A percentile compares a stretch with the other conserved stretches of the same genome.
Conservation (phyloP, 2,888 invertebrate species). For the Eupithecia vulgata region DNA sequence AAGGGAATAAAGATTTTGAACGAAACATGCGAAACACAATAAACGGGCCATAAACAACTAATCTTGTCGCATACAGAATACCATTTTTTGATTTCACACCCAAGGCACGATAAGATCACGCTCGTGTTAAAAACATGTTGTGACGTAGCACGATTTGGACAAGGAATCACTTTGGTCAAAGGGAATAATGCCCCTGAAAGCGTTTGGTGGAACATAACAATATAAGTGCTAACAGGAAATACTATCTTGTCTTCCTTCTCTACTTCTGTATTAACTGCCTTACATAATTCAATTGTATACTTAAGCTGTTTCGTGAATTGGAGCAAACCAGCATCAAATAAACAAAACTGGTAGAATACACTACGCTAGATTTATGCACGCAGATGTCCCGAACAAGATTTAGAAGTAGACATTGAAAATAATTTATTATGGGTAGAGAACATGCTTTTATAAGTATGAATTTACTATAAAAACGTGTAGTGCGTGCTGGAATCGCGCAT, state of each 20-base stretch:
- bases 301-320: conserved; percentile 16
- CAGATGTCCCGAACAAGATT: neutral
- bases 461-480: too few relatives aligned
- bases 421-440: neutral
- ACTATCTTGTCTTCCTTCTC: conserved; percentile 14
- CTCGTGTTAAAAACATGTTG: too few relatives aligned
- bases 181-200: too few relatives aligned
- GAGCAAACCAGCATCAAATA: conserved; percentile 19
- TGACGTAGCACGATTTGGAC: too few relatives aligned
- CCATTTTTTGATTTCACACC: too few relatives aligned
- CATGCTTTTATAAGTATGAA: neutral
- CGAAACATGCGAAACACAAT: too few relatives aligned
- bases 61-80: too few relatives aligned
- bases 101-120: too few relatives aligned
- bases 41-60: too few relatives aligned
- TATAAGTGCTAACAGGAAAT: conserved; percentile 23
- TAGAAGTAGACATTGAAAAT: neutral
- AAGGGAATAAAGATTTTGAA: too few relatives aligned
- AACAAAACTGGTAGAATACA: conserved; percentile 19
- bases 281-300: conserved; percentile 21
- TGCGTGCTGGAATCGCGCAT: too few relatives aligned
- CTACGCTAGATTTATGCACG: conserved; percentile 17
- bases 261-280: conserved; percentile 21
- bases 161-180: too few relatives aligned
- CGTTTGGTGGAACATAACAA: conserved; percentile 20